Evolutionary conservation across 2,113 vertebrate genomes (phyloP), one percentile per base, ranked within the genome.

Genomic region (Erinaceus europaeus): DNA sequence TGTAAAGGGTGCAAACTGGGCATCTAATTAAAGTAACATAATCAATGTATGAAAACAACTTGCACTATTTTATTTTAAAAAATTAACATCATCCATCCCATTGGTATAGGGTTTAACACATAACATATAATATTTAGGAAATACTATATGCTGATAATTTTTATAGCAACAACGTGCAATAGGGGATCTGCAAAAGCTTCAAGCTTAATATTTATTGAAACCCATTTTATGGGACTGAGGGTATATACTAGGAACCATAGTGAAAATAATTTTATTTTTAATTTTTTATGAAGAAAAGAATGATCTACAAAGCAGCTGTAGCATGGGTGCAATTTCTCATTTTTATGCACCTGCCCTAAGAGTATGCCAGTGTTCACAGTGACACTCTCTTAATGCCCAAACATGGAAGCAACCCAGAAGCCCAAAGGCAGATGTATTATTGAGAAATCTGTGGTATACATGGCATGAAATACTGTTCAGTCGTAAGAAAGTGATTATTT

Each of bases 41-140:
- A 76, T 2, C 5, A 64, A 25, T 64, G 6, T 46, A 50, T 76
- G 69, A 88, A 87, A 83, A 62, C 55, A 89, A 46, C 29, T 44
- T 44, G 11, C 9, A 73, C 62, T 82, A 23, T 52, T 91, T n/a
- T 80, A 48, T 86, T 76, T 91, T 89, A 81, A 93, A 83, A n/a
- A 82, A 85, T 38, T 12, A 14, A 79, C 32, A 52, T 90, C 52
- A 89, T 65, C 61, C 8, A 87, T 77, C 9, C 55, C 50, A 69
- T 44, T 1, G 7, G 36, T 23, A 69, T 85, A 52, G 12, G 1
- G 13, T 69, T 48, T 52, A 75, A 72, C 76, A 85, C 52, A 29
- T 3, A 44, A 29, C 59, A 34, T 6, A 2, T 68, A 34, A 71
- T 73, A 52, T 85, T 75, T 59, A 71, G 57, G 53, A 91, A 73